Percentiles rank a stretch among this genome's conserved stretches.
Conservation (phyloP, 2,888 invertebrate species). For the Sturmia bella region DNA sequence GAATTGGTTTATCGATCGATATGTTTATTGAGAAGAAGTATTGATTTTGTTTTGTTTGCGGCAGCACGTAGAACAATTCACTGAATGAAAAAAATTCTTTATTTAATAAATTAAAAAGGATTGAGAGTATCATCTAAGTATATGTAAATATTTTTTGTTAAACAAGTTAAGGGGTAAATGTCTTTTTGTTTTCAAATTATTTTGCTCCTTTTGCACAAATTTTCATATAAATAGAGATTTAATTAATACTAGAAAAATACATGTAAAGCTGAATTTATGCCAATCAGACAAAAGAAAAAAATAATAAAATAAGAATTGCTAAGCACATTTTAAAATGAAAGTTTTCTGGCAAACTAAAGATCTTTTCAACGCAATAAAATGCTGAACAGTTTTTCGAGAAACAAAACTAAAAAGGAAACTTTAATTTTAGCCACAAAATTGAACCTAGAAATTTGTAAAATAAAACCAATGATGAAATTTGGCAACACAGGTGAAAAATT, state of each 20-base stretch:
- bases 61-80: constrained; percentile 23
- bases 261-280: constrained; percentile 53
- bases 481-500: not conserved
- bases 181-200: constrained; percentile 55
- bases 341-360: too few species aligned
- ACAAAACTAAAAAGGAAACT: constrained; percentile 46
- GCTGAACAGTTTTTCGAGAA: not conserved
- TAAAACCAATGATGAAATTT: not conserved
- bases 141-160: constrained; percentile 20
- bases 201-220: constrained; percentile 19
- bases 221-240: constrained; percentile 32
- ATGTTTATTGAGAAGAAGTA: constrained; percentile 2
- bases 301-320: constrained; percentile 31
- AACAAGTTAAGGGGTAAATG: constrained; percentile 54
- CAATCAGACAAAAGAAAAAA: constrained; percentile 8
- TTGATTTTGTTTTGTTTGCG: not conserved
- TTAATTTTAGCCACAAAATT: constrained; percentile 24
- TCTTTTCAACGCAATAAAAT: not conserved
- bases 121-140: too few species aligned
- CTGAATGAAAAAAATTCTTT: constrained; percentile 30
- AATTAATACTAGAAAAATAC: constrained; percentile 43
- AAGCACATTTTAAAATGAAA: constrained; percentile 40
- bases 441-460: not conserved
- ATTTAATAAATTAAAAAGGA: constrained; percentile 15
- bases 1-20: too few species aligned